Evolutionary conservation across 2,113 vertebrate species (phyloP), one percentile per base, ranked within the genome.

Genomic region (Cryptoleucopteryx plumbea): DNA sequence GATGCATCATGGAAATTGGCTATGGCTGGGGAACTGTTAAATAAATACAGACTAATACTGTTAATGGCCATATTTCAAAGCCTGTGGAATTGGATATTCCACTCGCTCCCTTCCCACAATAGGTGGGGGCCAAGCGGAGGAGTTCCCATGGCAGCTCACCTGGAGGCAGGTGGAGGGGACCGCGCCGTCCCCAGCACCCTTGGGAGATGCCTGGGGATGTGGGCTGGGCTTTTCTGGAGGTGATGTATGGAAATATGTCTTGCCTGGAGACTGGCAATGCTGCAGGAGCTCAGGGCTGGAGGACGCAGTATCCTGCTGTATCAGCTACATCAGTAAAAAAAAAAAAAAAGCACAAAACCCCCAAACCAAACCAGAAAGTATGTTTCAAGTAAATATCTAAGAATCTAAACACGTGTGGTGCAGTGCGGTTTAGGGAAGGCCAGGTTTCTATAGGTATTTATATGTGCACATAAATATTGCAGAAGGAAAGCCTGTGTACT

Each of bases 61-160:
- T 3, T 23, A 7, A 6, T 62, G 53, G 61, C 2, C 2, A 1
- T 12, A 4, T 25, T n/a, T 29, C 31, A 20, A 5, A 34, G 63
- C 4, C 26, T 34, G 27, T 26, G 52, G 52, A 43, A 20, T 2
- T 7, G 66, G 38, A 13, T 61, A 34, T 61, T 56, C 84, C 47
- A 2, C 0, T 10, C 14, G 10, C 26, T 58, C 12, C 21, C 1
- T 43, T 47, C 88, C 84, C 73, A 59, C 42, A 75, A 17, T 9
- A 1, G 50, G 2, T 1, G 14, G 4, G 47, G 42, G 20, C 16
- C 1, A 13, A 53, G 66, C 1, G 1, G 29, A 11, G 53, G 16
- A 9, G 16, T 18, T 48, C 50, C 32, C 11, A 0, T 2, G 25
- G 78, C 68, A 63, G 52, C 63, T 67, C 62, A 27, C 32, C 13